Evolutionary conservation across 2,113 vertebrate genomes (phyloP), one percentile per base, ranked within the genome.

Genomic region (Ovibos moschatus): DNA sequence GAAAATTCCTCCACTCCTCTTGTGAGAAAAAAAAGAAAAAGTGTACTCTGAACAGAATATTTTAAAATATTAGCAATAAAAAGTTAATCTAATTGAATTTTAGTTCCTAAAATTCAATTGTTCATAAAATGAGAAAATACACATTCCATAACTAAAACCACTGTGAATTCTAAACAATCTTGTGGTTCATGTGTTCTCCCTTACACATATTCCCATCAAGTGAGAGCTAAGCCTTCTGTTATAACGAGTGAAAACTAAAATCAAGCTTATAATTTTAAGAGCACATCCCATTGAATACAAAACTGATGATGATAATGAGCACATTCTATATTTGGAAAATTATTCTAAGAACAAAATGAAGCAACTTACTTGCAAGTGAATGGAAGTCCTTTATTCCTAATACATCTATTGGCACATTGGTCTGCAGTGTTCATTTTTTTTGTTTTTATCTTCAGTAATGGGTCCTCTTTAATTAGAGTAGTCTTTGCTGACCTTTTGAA

Each of bases 361-460:
- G 33, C 23, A 82, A 99, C 99, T 98, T 99, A 99, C 99, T 99
- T 99, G 99, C 99, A 99, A 98, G 98, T 98, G 98, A 99, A 99
- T 0, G 98, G 99, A 47, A 99, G 98, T 81, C 99, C 99, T 98
- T 99, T 99, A 98, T 99, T 99, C 95, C 99, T 99, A 94, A 99
- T 99, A 98, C 99, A 99, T 95, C 99, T 98, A 87, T 99, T 99
- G 74, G 99, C 99, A 98, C 99, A 99, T 97, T 99, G 99, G 51
- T 98, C 99, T 95, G 99, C 97, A 45, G 98, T 98, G 84, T 98
- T 99, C 98, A 99, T 97, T 94, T 98, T 99, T 98, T 99, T 99
- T 36, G 99, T 99, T 99, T 99, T 99, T 87, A 99, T 99, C 98
- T 98, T 98, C 97, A 99, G 98, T 97, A 99, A 98, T 90, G 99